A percentile compares a stretch with the other conserved stretches of the same genome.
phyloP scores from a whole-genome alignment of 2,888 invertebrate species.

The Congeria kusceri region DNA sequence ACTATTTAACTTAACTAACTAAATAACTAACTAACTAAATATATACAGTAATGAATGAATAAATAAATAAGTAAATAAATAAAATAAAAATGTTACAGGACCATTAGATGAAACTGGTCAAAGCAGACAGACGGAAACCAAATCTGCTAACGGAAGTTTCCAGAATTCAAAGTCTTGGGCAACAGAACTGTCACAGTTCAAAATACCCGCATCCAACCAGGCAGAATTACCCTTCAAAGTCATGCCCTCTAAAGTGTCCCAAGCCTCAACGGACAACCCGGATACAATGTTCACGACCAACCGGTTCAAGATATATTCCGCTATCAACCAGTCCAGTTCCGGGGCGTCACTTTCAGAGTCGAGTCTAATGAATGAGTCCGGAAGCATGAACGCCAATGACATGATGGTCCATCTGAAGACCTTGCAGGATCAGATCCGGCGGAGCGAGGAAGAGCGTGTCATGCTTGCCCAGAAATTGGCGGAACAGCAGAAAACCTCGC shows the following conservation, averaged over 20 bases:
- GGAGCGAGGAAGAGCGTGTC: conserved; percentile 48
- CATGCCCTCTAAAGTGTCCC: conserved; percentile 37
- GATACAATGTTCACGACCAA: conserved; percentile 51
- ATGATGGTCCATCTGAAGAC: conserved; percentile 52
- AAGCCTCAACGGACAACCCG: background rate
- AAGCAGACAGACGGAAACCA: conserved; percentile 33
- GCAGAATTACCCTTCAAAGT: conserved; percentile 55
- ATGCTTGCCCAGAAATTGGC: conserved; percentile 42
- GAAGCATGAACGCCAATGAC: conserved; percentile 47
- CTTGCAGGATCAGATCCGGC: conserved; percentile 49
- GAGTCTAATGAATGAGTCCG: conserved; percentile 30
- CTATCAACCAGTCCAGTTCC: conserved; percentile 29
- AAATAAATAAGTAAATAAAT: too few relatives aligned
- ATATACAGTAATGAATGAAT: too few relatives aligned
- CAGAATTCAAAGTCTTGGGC: conserved; percentile 66
- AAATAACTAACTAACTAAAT: too few relatives aligned
- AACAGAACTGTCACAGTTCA: conserved; percentile 61
- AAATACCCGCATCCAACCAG: conserved; percentile 43
- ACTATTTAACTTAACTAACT: too few relatives aligned
- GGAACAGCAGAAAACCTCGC: conserved; percentile 33
- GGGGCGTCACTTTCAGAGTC: conserved; percentile 16
- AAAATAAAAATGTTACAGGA: conserved; percentile 61
- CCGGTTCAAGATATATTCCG: conserved; percentile 57
- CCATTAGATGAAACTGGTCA: conserved; percentile 61
- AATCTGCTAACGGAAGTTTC: conserved; percentile 43